These are phyloP conservation scores for Phenganax marumi DNA, from an alignment of 92 coral and sea anemone species.

Conservation along the genomic window DNA sequence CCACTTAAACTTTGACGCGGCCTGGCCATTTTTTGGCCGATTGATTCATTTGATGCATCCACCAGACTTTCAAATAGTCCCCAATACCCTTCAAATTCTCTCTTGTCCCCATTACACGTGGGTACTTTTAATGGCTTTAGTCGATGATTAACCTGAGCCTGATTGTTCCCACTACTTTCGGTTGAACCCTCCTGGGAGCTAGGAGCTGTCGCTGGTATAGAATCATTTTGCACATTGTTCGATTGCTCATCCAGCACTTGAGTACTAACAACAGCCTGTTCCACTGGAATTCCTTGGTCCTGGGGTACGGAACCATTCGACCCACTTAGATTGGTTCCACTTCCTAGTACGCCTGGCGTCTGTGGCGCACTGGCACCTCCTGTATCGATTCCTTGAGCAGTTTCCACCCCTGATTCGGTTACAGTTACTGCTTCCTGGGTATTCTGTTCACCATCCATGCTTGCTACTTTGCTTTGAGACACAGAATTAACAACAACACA, in stretches of 20 bases:
- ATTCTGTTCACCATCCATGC: too few relatives aligned
- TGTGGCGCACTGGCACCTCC: background rate
- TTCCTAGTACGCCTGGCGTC: background rate
- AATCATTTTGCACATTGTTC: background rate
- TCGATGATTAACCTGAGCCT: background rate
- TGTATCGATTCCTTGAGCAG: background rate
- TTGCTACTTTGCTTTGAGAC: too few relatives aligned
- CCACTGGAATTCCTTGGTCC: too few relatives aligned
- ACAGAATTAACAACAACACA: too few relatives aligned
- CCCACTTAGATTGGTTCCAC: too few relatives aligned
- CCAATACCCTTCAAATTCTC: too few relatives aligned
- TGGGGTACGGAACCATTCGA: background rate
- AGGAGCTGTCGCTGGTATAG: background rate
- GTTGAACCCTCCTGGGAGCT: background rate
- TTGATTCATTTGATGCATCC: too few relatives aligned
- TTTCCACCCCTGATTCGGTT: background rate
- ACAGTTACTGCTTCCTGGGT: too few relatives aligned
- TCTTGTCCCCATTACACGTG: too few relatives aligned
- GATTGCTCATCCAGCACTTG: background rate
- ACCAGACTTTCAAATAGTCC: too few relatives aligned
- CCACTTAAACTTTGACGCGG: conserved; percentile 31
- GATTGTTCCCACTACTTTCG: background rate
- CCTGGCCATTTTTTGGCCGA: conserved; percentile 56
- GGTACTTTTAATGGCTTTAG: conserved; percentile 54
- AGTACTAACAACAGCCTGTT: too few relatives aligned